Evolutionary conservation across 2,113 vertebrate species (phyloP).

Genomic region (Brachyistius frenatus): DNA sequence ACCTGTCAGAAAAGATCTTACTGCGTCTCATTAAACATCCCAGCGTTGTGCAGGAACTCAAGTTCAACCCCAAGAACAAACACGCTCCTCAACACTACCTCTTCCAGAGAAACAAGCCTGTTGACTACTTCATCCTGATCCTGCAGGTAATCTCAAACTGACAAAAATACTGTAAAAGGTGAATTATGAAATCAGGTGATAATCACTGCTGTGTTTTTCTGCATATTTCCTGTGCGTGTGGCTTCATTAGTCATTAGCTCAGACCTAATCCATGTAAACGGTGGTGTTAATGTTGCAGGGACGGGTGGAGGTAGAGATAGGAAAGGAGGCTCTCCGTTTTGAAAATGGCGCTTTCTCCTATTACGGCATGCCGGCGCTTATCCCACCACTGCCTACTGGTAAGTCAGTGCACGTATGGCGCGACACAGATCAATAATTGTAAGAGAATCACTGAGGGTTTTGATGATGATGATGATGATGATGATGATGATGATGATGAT

Average conservation of each 20-base stretch:
- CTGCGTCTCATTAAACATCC: slow-evolving; percentile 95
- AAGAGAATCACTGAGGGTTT: neutral
- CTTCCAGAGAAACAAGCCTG: slow-evolving; percentile 93
- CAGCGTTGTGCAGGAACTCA: slow-evolving; percentile 93
- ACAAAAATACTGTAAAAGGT: neutral
- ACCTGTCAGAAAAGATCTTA: slow-evolving; percentile 96
- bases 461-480: neutral
- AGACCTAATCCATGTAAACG: slow-evolving; percentile 42
- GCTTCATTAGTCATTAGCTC: slow-evolving; percentile 30
- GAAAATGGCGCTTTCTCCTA: slow-evolving; percentile 98
- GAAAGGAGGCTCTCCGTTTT: slow-evolving; percentile 95
- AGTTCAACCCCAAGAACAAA: slow-evolving; percentile 93
- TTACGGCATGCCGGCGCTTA: slow-evolving; percentile 94
- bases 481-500: neutral
- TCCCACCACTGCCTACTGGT: slow-evolving; percentile 88
- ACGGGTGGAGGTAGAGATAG: slow-evolving; percentile 95
- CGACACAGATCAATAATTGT: slow-evolving; percentile 9
- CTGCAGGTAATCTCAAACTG: slow-evolving; percentile 87
- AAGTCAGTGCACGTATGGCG: slow-evolving; percentile 47
- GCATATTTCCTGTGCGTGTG: slow-evolving; percentile 1
- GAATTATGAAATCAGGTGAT: neutral
- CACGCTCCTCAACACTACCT: slow-evolving; percentile 92
- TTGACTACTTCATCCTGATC: slow-evolving; percentile 95
- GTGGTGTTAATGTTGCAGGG: slow-evolving; percentile 84
- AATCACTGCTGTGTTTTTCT: neutral